Evolutionary conservation across 2,888 invertebrate species (phyloP), one percentile per base, ranked within the genome.

Genomic region (Geotrupes spiniger): DNA sequence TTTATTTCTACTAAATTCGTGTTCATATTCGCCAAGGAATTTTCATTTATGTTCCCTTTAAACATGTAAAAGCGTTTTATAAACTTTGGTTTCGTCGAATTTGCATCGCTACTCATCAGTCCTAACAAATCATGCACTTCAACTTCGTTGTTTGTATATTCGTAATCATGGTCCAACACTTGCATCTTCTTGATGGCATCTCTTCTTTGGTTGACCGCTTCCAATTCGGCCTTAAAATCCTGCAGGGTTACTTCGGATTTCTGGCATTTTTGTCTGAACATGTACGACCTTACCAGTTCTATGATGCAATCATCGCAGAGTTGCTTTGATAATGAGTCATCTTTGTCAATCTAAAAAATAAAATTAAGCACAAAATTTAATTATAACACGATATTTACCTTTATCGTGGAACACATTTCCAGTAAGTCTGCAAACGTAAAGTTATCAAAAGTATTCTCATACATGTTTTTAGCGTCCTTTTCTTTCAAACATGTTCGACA

Each of bases 81-180:
- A 14, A 17, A 16, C 26, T 25, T 11, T 40, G 11, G 25, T 14
- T 40, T 11, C 12, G 5, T 8, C 10, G 12, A 8, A 14, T 15
- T 6, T n/a, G 3, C 9, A 14, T 6, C 5, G 15, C 1, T 37
- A 10, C 37, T 29, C 12, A 10, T 15, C 6, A 8, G 9, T 15
- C 9, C 14, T 5, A 33, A 6, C 3, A 33, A 33, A 2, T 33
- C 15, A 10, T 17, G 16, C 3, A 46, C 46, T 6, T 46, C 41
- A 3, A 25, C 16, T 37, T 49, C 42, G 1, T 33, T 25, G 11
- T 33, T 43, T 9, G 26, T 43, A 14, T 9, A 10, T 27, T 38
- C 49, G 39, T 49, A 49, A 39, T 49, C 49, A 26, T 49, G 49
- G 26, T 43, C 42, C 9, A 28, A 9, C 11, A 43, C 11, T 1